Percentiles rank a stretch among this genome's conserved stretches.
phyloP scores from a whole-genome alignment of 2,113 vertebrate genomes.

The Aythya baeri region DNA sequence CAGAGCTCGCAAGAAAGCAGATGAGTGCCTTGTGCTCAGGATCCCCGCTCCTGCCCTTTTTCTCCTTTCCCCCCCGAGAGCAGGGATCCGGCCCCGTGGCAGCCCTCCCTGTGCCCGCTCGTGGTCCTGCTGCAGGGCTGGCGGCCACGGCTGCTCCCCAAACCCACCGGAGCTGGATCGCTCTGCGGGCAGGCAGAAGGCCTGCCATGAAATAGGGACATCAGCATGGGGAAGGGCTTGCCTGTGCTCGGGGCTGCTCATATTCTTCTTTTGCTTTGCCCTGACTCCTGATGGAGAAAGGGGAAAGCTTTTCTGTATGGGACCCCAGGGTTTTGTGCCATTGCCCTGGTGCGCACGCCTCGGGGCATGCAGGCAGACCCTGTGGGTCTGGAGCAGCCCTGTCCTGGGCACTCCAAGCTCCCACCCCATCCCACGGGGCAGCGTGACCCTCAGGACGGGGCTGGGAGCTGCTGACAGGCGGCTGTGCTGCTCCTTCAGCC shows the following conservation, averaged over 20 bases:
- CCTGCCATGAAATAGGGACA: too few species aligned
- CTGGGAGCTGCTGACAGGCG: neutral
- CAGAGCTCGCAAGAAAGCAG: neutral
- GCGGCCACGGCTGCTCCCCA: too few species aligned
- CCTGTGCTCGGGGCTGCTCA: neutral
- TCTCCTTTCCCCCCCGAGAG: neutral
- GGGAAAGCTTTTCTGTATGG: neutral
- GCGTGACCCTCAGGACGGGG: accelerated
- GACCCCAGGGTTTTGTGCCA: neutral
- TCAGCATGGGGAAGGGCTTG: neutral
- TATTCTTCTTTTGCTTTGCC: neutral
- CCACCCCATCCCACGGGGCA: neutral
- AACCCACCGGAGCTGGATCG: too few species aligned
- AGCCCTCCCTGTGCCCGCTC: neutral
- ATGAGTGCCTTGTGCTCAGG: conserved; percentile 4
- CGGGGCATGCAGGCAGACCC: neutral
- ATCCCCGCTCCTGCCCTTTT: neutral
- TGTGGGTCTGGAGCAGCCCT: too few species aligned
- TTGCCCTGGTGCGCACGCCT: neutral
- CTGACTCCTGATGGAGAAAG: neutral
- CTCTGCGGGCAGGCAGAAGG: too few species aligned
- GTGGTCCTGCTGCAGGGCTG: neutral
- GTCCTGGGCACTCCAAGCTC: neutral
- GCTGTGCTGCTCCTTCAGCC: accelerated
- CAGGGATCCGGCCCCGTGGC: accelerated